These are phyloP conservation scores for Atherinosoma microstoma DNA, from an alignment of 2,797 vertebrate species.

Conservation along the genomic window DNA sequence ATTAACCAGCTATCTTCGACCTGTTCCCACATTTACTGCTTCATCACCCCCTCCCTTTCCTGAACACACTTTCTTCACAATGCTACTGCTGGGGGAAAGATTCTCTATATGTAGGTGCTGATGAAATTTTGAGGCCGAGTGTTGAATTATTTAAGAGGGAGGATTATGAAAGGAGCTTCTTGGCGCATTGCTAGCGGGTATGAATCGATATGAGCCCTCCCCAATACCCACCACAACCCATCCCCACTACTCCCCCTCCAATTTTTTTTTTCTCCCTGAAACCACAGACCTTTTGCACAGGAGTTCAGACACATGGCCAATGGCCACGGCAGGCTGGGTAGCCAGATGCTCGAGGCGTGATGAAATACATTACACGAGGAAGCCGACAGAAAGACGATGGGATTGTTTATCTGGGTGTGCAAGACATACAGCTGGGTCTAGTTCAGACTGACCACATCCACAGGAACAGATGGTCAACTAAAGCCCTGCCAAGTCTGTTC, in stretches of 20 bases:
- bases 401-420: slow-evolving; percentile 32
- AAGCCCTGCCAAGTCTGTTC: slow-evolving; percentile 68
- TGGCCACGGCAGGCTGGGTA: slow-evolving; percentile 62
- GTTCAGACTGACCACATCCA: slow-evolving; percentile 73
- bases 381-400: slow-evolving; percentile 37
- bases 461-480: slow-evolving; percentile 75
- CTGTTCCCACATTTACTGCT: slow-evolving; percentile 50
- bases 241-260: not conserved
- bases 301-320: slow-evolving; percentile 73
- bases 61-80: slow-evolving; percentile 18
- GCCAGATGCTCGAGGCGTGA: slow-evolving; percentile 63
- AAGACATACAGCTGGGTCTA: slow-evolving; percentile 53
- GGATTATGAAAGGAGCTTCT: slow-evolving; percentile 78
- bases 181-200: slow-evolving; percentile 67
- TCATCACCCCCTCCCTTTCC: slow-evolving; percentile 26
- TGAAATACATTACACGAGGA: slow-evolving; percentile 45
- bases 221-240: not conserved
- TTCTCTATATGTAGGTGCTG: slow-evolving; percentile 75
- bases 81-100: slow-evolving; percentile 40
- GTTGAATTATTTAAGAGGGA: slow-evolving; percentile 82
- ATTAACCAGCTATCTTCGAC: slow-evolving; percentile 34
- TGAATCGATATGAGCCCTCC: slow-evolving; percentile 71
- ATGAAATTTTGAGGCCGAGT: slow-evolving; percentile 77
- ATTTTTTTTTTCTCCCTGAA: slow-evolving; percentile 23
- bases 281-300: slow-evolving; percentile 56